Conservation (phyloP, 1,140 invertebrate species). For the Triops cancriformis region DNA sequence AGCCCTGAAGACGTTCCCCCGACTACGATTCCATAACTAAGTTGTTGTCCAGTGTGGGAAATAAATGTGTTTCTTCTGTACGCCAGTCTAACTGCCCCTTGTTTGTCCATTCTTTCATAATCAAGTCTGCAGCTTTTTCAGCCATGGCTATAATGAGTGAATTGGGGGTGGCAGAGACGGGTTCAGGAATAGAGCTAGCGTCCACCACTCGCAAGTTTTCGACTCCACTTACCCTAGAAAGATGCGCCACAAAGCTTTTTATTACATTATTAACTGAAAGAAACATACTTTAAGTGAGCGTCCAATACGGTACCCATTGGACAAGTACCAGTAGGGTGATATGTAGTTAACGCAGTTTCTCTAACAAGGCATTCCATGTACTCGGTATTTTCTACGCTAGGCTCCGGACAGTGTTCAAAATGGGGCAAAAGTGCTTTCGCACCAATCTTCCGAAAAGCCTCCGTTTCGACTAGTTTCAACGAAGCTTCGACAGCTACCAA, state of each 20-base stretch:
- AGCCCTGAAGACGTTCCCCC: background rate
- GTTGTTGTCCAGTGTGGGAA: background rate
- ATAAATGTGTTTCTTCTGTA: background rate
- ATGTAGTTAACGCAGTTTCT: conserved; percentile 52
- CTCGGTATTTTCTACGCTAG: conserved; percentile 41
- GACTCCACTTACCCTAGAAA: conserved; percentile 40
- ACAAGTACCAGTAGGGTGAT: conserved; percentile 59
- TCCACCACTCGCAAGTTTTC: conserved; percentile 56
- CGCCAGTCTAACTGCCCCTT: background rate
- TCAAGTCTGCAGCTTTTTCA: conserved; percentile 53
- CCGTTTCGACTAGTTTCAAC: conserved; percentile 46
- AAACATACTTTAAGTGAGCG: conserved; percentile 44
- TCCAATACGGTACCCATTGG: conserved; percentile 55
- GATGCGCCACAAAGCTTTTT: background rate
- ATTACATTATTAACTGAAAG: background rate
- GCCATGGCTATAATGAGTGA: conserved; percentile 56
- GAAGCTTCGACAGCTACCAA: conserved; percentile 44
- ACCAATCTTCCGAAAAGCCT: conserved; percentile 50
- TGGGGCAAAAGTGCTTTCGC: conserved; percentile 54
- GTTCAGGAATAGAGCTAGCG: conserved; percentile 58
- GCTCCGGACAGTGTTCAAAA: conserved; percentile 47
- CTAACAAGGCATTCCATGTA: conserved; percentile 57
- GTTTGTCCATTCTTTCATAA: conserved; percentile 34
- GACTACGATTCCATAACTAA: background rate
- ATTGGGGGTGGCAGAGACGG: conserved; percentile 58